These are phyloP conservation scores for Pseudococcus jackbeardsleyi DNA, from an alignment of 2,888 invertebrate species.

Conservation along the genomic window DNA sequence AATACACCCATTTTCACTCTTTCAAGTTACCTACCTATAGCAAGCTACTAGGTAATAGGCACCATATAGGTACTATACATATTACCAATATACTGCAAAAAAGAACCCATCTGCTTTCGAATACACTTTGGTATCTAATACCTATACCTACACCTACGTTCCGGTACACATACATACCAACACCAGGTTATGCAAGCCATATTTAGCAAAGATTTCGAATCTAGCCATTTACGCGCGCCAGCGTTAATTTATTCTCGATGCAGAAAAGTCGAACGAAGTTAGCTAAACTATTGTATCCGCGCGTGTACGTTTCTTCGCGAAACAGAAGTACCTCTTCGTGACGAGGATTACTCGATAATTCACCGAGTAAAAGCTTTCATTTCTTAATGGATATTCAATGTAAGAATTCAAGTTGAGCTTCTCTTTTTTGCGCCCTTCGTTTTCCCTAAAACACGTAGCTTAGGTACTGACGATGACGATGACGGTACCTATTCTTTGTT, in stretches of 20 bases:
- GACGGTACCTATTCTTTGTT: too few species aligned
- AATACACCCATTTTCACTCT: background rate
- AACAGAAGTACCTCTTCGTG: background rate
- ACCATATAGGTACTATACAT: background rate
- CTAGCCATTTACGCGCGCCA: background rate
- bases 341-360: constrained; percentile 52
- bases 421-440: background rate
- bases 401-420: constrained; percentile 40
- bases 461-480: too few species aligned
- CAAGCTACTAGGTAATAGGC: background rate
- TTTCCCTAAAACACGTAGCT: background rate
- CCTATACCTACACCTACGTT: background rate
- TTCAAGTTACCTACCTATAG: too few species aligned
- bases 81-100: background rate
- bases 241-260: constrained; percentile 10
- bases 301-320: background rate
- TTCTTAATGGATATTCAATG: constrained; percentile 54
- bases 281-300: background rate
- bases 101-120: too few species aligned
- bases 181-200: constrained; percentile 6
- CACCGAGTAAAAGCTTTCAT: constrained; percentile 46
- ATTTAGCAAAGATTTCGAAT: background rate
- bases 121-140: too few species aligned
- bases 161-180: too few species aligned
- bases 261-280: background rate